A percentile compares a stretch with the other conserved stretches of the same genome.
Conservation (phyloP, 2,888 invertebrate species). For the Acrobasis repandana region DNA sequence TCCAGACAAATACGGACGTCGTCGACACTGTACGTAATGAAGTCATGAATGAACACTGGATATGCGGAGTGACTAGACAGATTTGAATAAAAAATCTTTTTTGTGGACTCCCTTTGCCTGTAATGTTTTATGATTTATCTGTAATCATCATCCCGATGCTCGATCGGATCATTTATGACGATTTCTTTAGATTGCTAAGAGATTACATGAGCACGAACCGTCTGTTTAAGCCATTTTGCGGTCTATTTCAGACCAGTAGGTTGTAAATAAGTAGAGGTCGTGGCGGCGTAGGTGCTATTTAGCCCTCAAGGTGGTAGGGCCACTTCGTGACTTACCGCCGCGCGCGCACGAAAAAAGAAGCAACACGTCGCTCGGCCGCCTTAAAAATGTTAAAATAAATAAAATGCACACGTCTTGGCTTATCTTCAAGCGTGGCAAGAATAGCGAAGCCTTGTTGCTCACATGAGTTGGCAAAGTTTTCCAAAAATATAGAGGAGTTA, state of each 20-base stretch:
- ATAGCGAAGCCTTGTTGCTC: constrained; percentile 58
- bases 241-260: constrained; percentile 45
- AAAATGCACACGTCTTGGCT: constrained; percentile 79
- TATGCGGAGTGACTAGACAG: no score
- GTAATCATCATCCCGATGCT: constrained; percentile 9
- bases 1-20: no score
- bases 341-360: constrained; percentile 62
- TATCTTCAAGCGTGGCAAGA: constrained; percentile 71
- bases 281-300: constrained; percentile 72
- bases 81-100: no score
- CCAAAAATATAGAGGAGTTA: background rate
- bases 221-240: constrained; percentile 25
- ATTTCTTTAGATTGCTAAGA: constrained; percentile 15
- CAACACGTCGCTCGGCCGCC: constrained; percentile 56
- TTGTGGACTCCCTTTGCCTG: background rate
- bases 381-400: constrained; percentile 82
- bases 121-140: background rate
- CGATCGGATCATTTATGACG: constrained; percentile 23
- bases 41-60: no score
- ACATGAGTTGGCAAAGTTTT: constrained; percentile 35
- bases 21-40: no score
- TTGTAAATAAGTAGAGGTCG: constrained; percentile 53
- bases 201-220: constrained; percentile 26
- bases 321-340: constrained; percentile 80
- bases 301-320: constrained; percentile 76